These are phyloP conservation scores for Rhinella marina DNA, from an alignment of 2,797 vertebrate genomes.

Conservation along the genomic window DNA sequence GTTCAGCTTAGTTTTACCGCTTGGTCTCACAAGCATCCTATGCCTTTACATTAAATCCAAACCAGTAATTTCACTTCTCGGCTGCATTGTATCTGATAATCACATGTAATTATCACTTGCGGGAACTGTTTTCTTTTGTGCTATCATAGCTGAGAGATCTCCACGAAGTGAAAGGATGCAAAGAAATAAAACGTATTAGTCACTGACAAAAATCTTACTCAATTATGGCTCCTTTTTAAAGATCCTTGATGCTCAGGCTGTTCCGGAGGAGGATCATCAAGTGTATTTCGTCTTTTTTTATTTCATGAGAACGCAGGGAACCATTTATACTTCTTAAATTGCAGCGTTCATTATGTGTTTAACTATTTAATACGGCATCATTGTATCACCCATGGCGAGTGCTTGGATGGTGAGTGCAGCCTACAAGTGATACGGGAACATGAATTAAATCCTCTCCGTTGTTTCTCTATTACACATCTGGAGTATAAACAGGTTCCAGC, in stretches of 20 bases:
- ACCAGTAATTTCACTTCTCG: conserved; percentile 29
- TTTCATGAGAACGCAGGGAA: background rate
- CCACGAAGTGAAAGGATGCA: background rate
- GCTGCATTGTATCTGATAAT: conserved; percentile 27
- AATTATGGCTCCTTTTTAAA: background rate
- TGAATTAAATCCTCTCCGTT: background rate
- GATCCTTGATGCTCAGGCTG: background rate
- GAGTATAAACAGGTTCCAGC: background rate
- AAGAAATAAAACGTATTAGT: conserved; percentile 3
- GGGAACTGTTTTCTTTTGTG: conserved; percentile 4
- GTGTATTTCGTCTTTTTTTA: background rate
- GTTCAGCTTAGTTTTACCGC: background rate
- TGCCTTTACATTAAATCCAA: conserved; percentile 14
- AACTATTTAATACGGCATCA: background rate
- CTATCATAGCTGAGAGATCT: conserved; percentile 12
- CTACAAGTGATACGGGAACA: background rate
- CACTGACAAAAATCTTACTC: background rate
- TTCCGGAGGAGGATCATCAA: background rate
- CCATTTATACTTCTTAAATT: background rate
- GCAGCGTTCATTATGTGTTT: background rate
- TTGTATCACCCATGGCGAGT: background rate
- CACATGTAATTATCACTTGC: conserved; percentile 46
- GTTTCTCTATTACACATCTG: background rate
- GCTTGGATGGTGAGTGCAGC: background rate
- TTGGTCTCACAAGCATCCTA: background rate